Evolutionary conservation across 2,888 invertebrate species (phyloP).

Genomic region (Mactromeris polynyma): DNA sequence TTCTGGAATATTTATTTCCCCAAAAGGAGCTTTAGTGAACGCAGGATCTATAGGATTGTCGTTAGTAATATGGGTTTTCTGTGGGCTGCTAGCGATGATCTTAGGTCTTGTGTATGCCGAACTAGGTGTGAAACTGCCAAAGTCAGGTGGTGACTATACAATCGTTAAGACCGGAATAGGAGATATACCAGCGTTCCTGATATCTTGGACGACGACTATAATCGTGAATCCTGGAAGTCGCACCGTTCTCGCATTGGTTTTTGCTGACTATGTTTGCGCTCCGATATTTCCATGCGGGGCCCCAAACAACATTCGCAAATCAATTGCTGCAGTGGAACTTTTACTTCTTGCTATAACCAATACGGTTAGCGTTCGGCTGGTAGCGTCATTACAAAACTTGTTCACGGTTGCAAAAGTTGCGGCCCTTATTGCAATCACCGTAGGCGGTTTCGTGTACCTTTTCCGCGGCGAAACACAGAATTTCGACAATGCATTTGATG

Average conservation of each 20-base stretch:
- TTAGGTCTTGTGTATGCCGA: conserved; percentile 94
- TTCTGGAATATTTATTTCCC: conserved; percentile 99
- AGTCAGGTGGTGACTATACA: conserved; percentile 93
- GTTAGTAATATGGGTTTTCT: conserved; percentile 66
- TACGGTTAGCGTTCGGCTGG: conserved; percentile 97
- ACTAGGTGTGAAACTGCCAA: conserved; percentile 92
- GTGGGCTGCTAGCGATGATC: conserved; percentile 80
- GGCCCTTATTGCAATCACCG: conserved; percentile 58
- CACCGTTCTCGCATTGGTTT: conserved; percentile 87
- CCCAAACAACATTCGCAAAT: conserved; percentile 65
- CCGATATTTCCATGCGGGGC: conserved; percentile 75
- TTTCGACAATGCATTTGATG: conserved; percentile 64
- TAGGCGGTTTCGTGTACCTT: conserved; percentile 60
- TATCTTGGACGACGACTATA: conserved; percentile 88
- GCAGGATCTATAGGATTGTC: conserved; percentile 94
- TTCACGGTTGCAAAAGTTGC: conserved; percentile 96
- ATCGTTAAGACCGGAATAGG: conserved; percentile 88
- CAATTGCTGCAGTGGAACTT: conserved; percentile 61
- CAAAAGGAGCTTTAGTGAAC: conserved; percentile 94
- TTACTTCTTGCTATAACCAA: conserved; percentile 96
- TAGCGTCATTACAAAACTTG: conserved; percentile 96
- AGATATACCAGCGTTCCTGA: conserved; percentile 88
- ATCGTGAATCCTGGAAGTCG: conserved; percentile 81
- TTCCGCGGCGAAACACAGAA: conserved; percentile 52
- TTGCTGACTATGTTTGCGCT: conserved; percentile 76